Conservation (phyloP, 2,888 invertebrate genomes). For the Adelphocoris suturalis region DNA sequence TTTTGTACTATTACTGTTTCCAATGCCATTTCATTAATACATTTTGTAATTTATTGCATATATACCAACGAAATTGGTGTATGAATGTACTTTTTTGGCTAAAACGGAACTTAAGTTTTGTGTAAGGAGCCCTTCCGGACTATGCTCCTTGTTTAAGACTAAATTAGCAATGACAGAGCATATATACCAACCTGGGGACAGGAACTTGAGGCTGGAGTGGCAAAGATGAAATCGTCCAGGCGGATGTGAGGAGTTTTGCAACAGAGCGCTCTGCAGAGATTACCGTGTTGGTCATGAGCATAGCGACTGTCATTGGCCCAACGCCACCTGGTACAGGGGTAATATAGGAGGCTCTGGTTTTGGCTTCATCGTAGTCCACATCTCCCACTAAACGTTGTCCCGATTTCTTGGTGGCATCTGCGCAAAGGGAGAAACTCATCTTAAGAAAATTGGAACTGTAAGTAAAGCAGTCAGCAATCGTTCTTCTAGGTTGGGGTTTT, state of each 20-base stretch:
- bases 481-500: too few species aligned
- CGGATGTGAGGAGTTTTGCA: constrained; percentile 81
- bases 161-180: too few species aligned
- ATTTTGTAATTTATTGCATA: too few species aligned
- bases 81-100: too few species aligned
- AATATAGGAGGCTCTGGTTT: constrained; percentile 89
- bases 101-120: too few species aligned
- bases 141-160: too few species aligned
- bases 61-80: too few species aligned
- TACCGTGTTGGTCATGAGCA: constrained; percentile 97
- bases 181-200: constrained; percentile 87
- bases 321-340: constrained; percentile 98
- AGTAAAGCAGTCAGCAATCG: too few species aligned
- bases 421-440: constrained; percentile 24
- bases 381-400: constrained; percentile 96
- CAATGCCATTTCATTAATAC: too few species aligned
- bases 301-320: constrained; percentile 99
- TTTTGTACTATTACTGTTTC: too few species aligned
- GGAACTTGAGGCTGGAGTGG: constrained; percentile 84
- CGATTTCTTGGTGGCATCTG: constrained; percentile 87
- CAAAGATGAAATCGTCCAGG: constrained; percentile 87
- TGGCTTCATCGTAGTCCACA: constrained; percentile 91
- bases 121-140: too few species aligned
- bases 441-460: not conserved
- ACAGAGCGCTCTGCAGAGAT: constrained; percentile 87